Evolutionary conservation across 2,113 vertebrate genomes (phyloP).

Genomic region (Columba janthina): DNA sequence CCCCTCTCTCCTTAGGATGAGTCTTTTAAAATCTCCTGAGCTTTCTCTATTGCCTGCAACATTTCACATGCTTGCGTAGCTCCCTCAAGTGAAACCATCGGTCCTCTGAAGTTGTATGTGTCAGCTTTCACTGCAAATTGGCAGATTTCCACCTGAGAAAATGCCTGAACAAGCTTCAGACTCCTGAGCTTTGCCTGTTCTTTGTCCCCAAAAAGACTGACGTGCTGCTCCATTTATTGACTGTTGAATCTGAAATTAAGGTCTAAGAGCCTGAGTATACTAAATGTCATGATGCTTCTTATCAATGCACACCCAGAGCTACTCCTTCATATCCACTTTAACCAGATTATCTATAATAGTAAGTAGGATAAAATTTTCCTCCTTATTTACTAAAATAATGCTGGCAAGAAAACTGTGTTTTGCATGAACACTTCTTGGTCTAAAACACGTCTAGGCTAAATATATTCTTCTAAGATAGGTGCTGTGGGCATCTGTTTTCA

Average conservation of each 20-base stretch:
- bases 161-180: background rate
- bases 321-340: background rate
- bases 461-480: background rate
- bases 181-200: background rate
- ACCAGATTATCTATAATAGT: background rate
- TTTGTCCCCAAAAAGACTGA: background rate
- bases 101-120: background rate
- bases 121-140: background rate
- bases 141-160: background rate
- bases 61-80: background rate
- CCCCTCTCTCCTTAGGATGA: background rate
- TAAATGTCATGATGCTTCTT: background rate
- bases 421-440: background rate
- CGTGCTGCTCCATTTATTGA: background rate
- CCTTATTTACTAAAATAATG: constrained; percentile 12
- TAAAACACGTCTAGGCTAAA: constrained; percentile 31
- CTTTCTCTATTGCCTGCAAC: background rate
- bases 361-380: background rate
- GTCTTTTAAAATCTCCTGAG: background rate
- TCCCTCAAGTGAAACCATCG: background rate
- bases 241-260: fast-evolving
- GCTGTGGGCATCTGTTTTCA: constrained; percentile 45
- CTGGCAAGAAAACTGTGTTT: background rate
- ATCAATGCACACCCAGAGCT: background rate
- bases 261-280: background rate